Percentiles rank a stretch among this genome's conserved stretches.
These are phyloP conservation scores for Sialis lutaria DNA, from an alignment of 2,888 invertebrate species.

Conservation along the genomic window DNA sequence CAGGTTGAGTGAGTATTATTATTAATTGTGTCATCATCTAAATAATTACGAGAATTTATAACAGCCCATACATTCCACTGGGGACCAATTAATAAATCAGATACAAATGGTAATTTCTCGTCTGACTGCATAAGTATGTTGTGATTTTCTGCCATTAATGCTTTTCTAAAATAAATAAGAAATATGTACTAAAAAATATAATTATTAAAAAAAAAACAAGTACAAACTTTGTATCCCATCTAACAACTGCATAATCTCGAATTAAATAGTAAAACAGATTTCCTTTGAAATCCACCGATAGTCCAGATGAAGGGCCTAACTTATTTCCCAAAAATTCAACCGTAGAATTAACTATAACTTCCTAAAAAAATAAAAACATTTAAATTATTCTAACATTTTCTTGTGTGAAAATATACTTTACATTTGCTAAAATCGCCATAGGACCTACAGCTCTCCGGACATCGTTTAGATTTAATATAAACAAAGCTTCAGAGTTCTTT, in stretches of 20 bases:
- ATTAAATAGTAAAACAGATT: constrained; percentile 27
- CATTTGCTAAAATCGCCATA: constrained; percentile 5
- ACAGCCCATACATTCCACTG: too few species aligned
- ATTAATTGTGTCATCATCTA: too few species aligned
- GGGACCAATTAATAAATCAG: too few species aligned
- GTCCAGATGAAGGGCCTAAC: constrained; percentile 24
- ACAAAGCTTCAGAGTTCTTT: constrained; percentile 16
- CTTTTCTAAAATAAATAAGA: too few species aligned
- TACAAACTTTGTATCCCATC: constrained; percentile 25
- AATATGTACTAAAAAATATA: too few species aligned
- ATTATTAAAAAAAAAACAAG: too few species aligned
- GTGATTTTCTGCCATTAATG: too few species aligned
- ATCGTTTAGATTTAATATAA: constrained; percentile 17
- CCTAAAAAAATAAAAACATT: constrained; percentile 8
- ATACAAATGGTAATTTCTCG: too few species aligned
- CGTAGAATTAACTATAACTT: constrained; percentile 3
- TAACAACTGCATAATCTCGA: constrained; percentile 25
- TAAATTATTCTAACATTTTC: background rate
- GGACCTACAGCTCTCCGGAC: constrained; percentile 10
- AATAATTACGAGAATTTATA: too few species aligned
- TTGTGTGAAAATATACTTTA: too few species aligned
- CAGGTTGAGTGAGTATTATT: too few species aligned
- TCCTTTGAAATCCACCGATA: constrained; percentile 23
- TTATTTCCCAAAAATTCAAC: constrained; percentile 23
- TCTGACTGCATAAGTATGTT: too few species aligned